Evolutionary conservation across 2,113 vertebrate genomes (phyloP), one percentile per base, ranked within the genome.

Genomic region (Hemibagrus wyckioides): DNA sequence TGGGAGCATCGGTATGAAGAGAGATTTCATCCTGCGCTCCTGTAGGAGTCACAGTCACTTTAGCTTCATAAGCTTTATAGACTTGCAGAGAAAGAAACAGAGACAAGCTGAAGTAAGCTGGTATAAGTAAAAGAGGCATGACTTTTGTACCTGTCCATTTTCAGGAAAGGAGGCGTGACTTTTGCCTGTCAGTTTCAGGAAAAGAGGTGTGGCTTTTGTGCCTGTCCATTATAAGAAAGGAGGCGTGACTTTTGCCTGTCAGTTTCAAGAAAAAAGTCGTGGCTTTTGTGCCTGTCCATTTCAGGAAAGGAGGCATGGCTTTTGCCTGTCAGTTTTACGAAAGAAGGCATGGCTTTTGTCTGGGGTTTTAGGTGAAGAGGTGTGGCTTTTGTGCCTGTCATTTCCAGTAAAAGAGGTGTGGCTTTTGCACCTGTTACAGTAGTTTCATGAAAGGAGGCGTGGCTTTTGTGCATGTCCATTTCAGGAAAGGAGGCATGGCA

Each of bases 1-100:
- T 21, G 79, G 65, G 82, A 81, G 82, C 54, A n/a, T 84, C 30
- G 77, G n/a, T 25, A 80, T 36, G 67, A 65, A 52, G 67, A 75
- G 76, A 25, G 48, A 87, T 59, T 83, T 84, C 82, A 84, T 89
- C 84, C 79, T n/a, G 85, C 10, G 57, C 39, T 86, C 88, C 77
- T 84, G 75, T 39, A 80, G 75, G 36, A 75, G 59, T 83, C 77
- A 76, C 61, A 41, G 41, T 80, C 73, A 56, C 88, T 25, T 84
- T 33, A 39, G 28, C 15, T 54, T 30, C 50, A 30, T 19, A 19
- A 10, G 50, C 2, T 30, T 56, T 10, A 39, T 6, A 25, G 19
- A 25, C 73, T 54, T 28, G 67, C 63, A 83, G 23, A 82, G 50
- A 86, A 59, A 65, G 59, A 86, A 69, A 65, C 65, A 14, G 39